Conservation (phyloP, 1,140 invertebrate species). For the Frieseomelitta varia region DNA sequence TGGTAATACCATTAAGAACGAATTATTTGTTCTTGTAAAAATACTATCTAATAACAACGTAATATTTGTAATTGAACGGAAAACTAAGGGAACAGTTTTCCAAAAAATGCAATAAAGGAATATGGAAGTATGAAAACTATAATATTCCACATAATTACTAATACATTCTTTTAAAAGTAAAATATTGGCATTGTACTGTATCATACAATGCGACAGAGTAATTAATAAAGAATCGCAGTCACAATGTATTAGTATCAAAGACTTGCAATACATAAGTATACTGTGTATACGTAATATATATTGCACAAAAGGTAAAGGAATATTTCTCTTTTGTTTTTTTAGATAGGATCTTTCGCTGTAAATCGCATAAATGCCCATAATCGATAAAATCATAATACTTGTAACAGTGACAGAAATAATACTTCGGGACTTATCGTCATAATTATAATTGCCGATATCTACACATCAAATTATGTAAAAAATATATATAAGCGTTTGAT, state of each 20-base stretch:
- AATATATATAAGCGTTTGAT: slow-evolving; percentile 17
- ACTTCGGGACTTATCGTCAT: background rate
- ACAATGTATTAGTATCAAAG: slow-evolving; percentile 19
- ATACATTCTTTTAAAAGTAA: slow-evolving; percentile 4
- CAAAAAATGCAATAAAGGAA: slow-evolving; percentile 29
- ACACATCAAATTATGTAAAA: slow-evolving; percentile 24
- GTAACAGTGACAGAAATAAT: background rate
- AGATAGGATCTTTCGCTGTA: background rate
- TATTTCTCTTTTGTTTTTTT: background rate
- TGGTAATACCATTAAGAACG: slow-evolving; percentile 10
- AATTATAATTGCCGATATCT: slow-evolving; percentile 4
- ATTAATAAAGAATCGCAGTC: background rate
- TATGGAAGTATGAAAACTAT: background rate
- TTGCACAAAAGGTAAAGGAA: slow-evolving; percentile 1
- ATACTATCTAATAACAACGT: slow-evolving; percentile 2
- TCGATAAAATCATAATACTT: slow-evolving; percentile 9
- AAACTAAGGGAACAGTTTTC: slow-evolving; percentile 2
- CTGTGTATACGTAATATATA: background rate
- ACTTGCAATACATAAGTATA: background rate
- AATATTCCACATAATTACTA: background rate
- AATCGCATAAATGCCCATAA: slow-evolving; percentile 27
- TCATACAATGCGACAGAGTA: background rate
- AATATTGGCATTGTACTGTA: slow-evolving; percentile 1
- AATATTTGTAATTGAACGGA: background rate
- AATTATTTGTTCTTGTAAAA: slow-evolving; percentile 25